Percentiles rank a stretch among this genome's conserved stretches.
Conservation (phyloP, 1,140 invertebrate species). For the Diorhabda carinulata region DNA sequence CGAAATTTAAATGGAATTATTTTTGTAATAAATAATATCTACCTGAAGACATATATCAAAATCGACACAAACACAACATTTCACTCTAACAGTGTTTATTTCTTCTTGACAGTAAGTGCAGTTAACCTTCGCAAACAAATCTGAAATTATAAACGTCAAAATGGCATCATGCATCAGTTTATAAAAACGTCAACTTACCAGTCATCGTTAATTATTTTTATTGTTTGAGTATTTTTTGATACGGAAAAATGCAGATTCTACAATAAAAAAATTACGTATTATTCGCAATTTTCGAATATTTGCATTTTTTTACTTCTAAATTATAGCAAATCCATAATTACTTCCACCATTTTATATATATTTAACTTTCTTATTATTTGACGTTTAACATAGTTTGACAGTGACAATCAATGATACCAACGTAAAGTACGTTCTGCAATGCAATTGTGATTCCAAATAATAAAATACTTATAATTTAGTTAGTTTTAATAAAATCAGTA, state of each 20-base stretch:
- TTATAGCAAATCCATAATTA: too few species aligned
- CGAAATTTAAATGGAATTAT: not conserved
- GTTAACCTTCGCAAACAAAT: constrained; percentile 73
- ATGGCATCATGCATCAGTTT: not conserved
- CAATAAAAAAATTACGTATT: not conserved
- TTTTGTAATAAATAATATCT: constrained; percentile 33
- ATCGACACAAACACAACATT: constrained; percentile 81
- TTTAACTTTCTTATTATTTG: too few species aligned
- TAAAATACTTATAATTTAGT: too few species aligned
- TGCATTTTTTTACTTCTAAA: not conserved
- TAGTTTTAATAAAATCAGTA: too few species aligned
- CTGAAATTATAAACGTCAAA: constrained; percentile 30
- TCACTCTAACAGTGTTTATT: constrained; percentile 77
- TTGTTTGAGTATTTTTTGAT: not conserved
- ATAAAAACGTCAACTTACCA: constrained; percentile 18
- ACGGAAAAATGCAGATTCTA: not conserved
- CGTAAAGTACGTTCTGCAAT: too few species aligned
- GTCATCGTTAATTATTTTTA: constrained; percentile 15
- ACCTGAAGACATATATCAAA: constrained; percentile 91
- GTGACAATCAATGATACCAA: too few species aligned
- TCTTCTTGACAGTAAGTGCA: constrained; percentile 92
- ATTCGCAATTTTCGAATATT: not conserved
- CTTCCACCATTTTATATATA: too few species aligned
- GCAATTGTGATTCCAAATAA: too few species aligned
- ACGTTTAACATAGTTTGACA: too few species aligned